Evolutionary conservation across 2,113 vertebrate genomes (phyloP).

Genomic region (Erinaceus europaeus): DNA sequence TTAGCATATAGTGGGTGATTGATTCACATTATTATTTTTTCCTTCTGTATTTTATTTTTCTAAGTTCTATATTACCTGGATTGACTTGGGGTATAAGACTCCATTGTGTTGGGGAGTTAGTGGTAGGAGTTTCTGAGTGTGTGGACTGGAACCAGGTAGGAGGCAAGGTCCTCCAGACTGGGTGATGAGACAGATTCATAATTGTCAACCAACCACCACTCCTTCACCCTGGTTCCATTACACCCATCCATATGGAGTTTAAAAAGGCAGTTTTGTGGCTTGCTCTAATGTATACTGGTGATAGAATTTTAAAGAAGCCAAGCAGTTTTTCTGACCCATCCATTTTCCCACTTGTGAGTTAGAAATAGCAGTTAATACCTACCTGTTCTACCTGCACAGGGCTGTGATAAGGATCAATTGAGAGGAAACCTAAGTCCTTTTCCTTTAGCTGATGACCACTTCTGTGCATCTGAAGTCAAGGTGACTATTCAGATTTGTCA

Average conservation of each 20-base stretch:
- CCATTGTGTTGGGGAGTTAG: background rate
- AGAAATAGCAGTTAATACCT: background rate
- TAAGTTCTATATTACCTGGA: background rate
- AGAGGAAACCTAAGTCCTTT: background rate
- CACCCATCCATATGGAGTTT: background rate
- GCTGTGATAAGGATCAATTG: background rate
- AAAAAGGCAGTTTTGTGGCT: background rate
- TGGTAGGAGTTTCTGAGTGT: background rate
- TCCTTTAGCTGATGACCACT: background rate
- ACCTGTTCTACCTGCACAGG: background rate
- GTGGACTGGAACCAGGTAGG: background rate
- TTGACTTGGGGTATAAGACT: background rate
- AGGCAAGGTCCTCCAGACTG: background rate
- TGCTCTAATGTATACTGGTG: background rate
- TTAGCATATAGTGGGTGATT: background rate
- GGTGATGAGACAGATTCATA: background rate
- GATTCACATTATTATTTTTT: background rate
- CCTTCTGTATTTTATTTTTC: background rate
- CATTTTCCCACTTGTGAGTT: background rate
- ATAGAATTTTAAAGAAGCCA: background rate
- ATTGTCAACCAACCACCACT: background rate
- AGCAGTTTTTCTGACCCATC: background rate
- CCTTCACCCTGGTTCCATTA: background rate
- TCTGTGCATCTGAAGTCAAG: background rate
- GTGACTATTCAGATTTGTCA: background rate